A percentile compares a stretch with the other conserved stretches of the same genome.
Conservation (phyloP, 2,113 vertebrate genomes). For the Phalacrocorax aristotelis region DNA sequence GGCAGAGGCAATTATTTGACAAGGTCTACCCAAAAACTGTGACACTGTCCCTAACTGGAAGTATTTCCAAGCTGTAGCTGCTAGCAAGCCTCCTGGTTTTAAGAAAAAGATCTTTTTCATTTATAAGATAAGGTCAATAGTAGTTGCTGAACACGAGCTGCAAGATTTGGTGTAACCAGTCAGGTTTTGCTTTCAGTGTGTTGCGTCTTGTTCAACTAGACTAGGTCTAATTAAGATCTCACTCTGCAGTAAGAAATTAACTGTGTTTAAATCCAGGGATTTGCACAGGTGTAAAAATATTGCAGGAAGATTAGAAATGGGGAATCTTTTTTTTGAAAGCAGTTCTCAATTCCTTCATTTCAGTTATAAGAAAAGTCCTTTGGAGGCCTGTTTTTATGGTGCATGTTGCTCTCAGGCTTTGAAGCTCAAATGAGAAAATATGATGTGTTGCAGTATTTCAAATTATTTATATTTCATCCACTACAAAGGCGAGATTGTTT, state of each 20-base stretch:
- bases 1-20: not conserved
- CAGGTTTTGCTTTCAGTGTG: not conserved
- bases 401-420: not conserved
- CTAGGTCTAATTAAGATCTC: not conserved
- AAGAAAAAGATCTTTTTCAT: not conserved
- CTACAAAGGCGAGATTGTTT: constrained; percentile 21
- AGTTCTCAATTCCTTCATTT: not conserved
- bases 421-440: not conserved
- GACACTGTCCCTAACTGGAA: accelerated
- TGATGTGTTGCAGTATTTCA: not conserved
- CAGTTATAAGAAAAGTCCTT: not conserved
- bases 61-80: not conserved
- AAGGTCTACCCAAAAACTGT: not conserved
- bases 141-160: not conserved
- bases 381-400: not conserved
- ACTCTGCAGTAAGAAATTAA: not conserved
- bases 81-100: not conserved
- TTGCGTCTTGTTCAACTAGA: not conserved
- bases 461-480: constrained; percentile 30
- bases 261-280: not conserved
- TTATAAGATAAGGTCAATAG: not conserved
- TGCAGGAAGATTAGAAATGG: not conserved
- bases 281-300: not conserved
- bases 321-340: not conserved
- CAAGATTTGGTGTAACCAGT: not conserved